Conservation (phyloP, 2,888 invertebrate species). For the Gibbula magus region DNA sequence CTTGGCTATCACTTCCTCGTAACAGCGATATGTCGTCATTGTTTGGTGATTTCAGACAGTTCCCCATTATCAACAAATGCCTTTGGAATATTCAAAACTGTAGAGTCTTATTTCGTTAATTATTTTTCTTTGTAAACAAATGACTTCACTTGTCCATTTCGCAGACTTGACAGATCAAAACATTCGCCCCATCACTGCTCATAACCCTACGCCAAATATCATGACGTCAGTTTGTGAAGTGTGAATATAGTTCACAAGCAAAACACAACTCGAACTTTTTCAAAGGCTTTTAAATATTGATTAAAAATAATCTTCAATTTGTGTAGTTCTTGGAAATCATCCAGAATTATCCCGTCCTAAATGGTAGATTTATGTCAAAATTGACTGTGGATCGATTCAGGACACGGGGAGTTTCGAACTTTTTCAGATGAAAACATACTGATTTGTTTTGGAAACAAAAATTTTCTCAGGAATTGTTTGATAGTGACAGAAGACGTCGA, state of each 20-base stretch:
- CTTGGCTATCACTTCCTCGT: constrained; percentile 71
- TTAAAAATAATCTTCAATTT: no score
- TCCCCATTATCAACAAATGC: constrained; percentile 69
- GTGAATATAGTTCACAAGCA: not conserved
- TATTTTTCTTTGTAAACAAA: constrained; percentile 23
- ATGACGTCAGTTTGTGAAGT: not conserved
- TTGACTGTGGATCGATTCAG: no score
- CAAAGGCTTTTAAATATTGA: no score
- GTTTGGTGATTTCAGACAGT: constrained; percentile 75
- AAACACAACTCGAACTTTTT: no score
- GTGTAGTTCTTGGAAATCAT: no score
- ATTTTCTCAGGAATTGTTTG: no score
- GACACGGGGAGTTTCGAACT: no score
- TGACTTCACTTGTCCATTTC: constrained; percentile 27
- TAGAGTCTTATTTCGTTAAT: not conserved
- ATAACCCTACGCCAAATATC: constrained; percentile 23
- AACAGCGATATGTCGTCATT: constrained; percentile 76
- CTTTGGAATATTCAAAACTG: constrained; percentile 11
- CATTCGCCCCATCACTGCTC: constrained; percentile 42
- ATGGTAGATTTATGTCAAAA: no score
- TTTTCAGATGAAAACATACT: no score
- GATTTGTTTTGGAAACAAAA: no score
- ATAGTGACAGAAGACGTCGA: no score
- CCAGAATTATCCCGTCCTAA: no score
- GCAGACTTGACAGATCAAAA: constrained; percentile 46